Conservation (phyloP, 2,113 vertebrate species). For the Formicarius rufipectus region DNA sequence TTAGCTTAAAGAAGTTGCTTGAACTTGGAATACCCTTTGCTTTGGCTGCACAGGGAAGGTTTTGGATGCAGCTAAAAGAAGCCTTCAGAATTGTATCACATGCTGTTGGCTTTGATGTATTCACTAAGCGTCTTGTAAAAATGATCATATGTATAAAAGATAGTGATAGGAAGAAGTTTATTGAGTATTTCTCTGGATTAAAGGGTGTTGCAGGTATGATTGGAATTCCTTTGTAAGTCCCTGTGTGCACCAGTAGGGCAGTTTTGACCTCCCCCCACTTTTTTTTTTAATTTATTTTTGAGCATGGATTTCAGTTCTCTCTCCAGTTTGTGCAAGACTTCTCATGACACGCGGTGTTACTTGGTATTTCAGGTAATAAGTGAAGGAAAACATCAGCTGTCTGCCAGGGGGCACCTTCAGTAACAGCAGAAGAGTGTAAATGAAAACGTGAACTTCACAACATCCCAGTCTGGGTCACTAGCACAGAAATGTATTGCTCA, state of each 20-base stretch:
- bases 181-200: not conserved
- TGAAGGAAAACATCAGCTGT: not conserved
- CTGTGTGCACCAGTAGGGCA: not conserved
- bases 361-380: not conserved
- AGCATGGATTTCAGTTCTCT: not conserved
- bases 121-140: not conserved
- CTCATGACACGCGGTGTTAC: not conserved
- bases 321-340: not conserved
- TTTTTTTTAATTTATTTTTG: not conserved
- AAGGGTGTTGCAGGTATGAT: conserved; percentile 1
- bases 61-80: not conserved
- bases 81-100: not conserved
- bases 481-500: not conserved
- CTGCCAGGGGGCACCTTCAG: not conserved
- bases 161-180: not conserved
- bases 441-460: not conserved
- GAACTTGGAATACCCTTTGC: not conserved
- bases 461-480: not conserved
- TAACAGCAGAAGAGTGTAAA: not conserved
- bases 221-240: conserved; percentile 4
- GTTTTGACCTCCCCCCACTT: not conserved
- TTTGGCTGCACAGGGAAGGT: not conserved
- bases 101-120: not conserved
- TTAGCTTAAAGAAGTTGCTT: not conserved
- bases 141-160: not conserved